Percentiles rank a stretch among this genome's conserved stretches.
phyloP scores from a whole-genome alignment of 1,140 invertebrate genomes.

The Temnothorax curvispinosus region DNA sequence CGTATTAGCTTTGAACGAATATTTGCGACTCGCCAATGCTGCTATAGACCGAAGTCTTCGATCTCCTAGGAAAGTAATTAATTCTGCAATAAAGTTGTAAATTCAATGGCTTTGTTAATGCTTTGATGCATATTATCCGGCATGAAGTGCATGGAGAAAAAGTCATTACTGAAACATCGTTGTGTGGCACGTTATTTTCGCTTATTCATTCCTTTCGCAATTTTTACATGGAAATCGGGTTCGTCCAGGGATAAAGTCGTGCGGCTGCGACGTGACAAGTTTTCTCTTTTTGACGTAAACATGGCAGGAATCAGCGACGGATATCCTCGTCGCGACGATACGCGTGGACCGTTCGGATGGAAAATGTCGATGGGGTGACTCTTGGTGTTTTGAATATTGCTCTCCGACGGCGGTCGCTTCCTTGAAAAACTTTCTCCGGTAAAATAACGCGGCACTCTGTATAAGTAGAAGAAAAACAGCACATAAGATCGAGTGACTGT shows the following conservation, averaged over 20 bases:
- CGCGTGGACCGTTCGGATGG: conserved; percentile 47
- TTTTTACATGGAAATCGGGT: conserved; percentile 74
- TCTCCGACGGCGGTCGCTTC: conserved; percentile 7
- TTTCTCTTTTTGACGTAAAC: conserved; percentile 59
- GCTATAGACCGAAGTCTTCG: background rate
- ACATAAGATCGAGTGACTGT: background rate
- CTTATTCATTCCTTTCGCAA: conserved; percentile 50
- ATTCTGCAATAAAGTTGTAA: background rate
- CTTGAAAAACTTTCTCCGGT: background rate
- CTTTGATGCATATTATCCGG: background rate
- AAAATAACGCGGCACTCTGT: background rate
- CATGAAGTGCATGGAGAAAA: conserved; percentile 33
- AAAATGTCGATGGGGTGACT: conserved; percentile 60
- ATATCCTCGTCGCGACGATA: conserved; percentile 31
- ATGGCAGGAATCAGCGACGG: conserved; percentile 50
- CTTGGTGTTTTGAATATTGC: conserved; percentile 57
- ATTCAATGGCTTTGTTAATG: background rate
- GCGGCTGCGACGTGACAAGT: conserved; percentile 57
- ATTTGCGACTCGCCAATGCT: background rate
- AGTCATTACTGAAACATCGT: conserved; percentile 61
- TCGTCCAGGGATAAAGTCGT: conserved; percentile 41
- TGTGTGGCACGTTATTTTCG: conserved; percentile 20
- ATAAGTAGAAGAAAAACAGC: conserved; percentile 1
- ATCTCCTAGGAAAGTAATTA: background rate
- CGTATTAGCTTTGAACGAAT: background rate